These are phyloP conservation scores for Typhlomys cinereus DNA, from an alignment of 2,113 vertebrate species.

Conservation along the genomic window DNA sequence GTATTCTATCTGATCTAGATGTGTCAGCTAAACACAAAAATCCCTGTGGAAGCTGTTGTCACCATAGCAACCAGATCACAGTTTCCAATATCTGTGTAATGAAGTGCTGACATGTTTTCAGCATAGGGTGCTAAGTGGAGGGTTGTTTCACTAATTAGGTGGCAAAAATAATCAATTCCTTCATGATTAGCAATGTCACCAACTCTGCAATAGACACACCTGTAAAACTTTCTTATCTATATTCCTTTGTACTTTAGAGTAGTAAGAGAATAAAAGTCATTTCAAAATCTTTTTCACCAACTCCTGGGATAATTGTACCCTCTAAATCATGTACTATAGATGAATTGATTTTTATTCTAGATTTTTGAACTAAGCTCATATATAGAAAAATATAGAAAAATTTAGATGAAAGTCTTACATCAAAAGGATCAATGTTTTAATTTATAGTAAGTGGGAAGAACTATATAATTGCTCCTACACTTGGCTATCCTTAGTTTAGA, in stretches of 20 bases:
- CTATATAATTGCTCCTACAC: not conserved
- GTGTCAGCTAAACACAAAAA: slow-evolving; percentile 67
- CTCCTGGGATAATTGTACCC: not conserved
- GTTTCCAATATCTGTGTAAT: slow-evolving; percentile 58
- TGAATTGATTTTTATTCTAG: not conserved
- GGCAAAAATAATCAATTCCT: slow-evolving; percentile 59
- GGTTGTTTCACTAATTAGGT: slow-evolving; percentile 72
- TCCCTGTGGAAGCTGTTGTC: slow-evolving; percentile 74
- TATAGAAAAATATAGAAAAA: not conserved
- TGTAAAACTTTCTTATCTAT: not conserved
- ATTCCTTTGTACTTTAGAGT: not conserved
- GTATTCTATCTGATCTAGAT: slow-evolving; percentile 74
- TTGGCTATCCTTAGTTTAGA: not conserved
- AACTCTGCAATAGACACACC: not conserved
- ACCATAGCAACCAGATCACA: slow-evolving; percentile 80
- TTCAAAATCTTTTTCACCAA: slow-evolving; percentile 20
- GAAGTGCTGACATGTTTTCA: slow-evolving; percentile 57
- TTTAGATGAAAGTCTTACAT: slow-evolving; percentile 26
- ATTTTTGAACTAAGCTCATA: not conserved
- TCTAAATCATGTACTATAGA: not conserved
- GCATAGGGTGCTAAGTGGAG: slow-evolving; percentile 63
- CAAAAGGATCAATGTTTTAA: not conserved
- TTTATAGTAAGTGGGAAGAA: not conserved
- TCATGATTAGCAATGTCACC: slow-evolving; percentile 65
- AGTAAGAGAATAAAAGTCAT: not conserved